phyloP scores from a whole-genome alignment of 2,888 invertebrate species.

The Zonitis immaculata region DNA sequence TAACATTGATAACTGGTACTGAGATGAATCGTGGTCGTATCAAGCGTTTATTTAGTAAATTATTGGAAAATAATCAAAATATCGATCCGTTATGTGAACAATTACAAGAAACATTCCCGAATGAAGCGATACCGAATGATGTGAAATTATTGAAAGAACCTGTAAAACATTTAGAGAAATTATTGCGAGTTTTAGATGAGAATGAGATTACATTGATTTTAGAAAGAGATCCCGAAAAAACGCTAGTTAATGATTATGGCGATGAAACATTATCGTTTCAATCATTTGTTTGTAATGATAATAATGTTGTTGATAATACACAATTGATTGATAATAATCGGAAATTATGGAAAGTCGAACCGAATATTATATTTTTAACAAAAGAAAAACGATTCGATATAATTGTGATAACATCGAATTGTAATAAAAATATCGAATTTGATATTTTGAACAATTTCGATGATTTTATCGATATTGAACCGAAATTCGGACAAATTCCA shows the following conservation, averaged over 20 bases:
- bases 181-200: slow-evolving; percentile 33
- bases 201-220: slow-evolving; percentile 43
- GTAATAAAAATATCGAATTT: slow-evolving; percentile 20
- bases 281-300: slow-evolving; percentile 30
- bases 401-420: slow-evolving; percentile 26
- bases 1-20: slow-evolving; percentile 40
- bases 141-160: slow-evolving; percentile 37
- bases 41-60: slow-evolving; percentile 34
- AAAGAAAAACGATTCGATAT: slow-evolving; percentile 32
- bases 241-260: slow-evolving; percentile 35
- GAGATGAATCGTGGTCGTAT: slow-evolving; percentile 42
- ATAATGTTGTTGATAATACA: slow-evolving; percentile 21
- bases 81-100: slow-evolving; percentile 30
- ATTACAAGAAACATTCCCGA: slow-evolving; percentile 33
- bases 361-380: slow-evolving; percentile 28
- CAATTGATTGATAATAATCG: slow-evolving; percentile 12
- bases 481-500: slow-evolving; percentile 25
- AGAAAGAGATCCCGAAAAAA: slow-evolving; percentile 42
- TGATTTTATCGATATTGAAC: slow-evolving; percentile 27
- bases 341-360: slow-evolving; percentile 28
- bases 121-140: slow-evolving; percentile 39
- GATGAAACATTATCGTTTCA: slow-evolving; percentile 43
- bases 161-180: slow-evolving; percentile 31
- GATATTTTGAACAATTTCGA: slow-evolving; percentile 19
- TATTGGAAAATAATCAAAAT: slow-evolving; percentile 26